These are phyloP conservation scores for Austrolebias charrua DNA, from an alignment of 2,797 vertebrate genomes.

Conservation along the genomic window DNA sequence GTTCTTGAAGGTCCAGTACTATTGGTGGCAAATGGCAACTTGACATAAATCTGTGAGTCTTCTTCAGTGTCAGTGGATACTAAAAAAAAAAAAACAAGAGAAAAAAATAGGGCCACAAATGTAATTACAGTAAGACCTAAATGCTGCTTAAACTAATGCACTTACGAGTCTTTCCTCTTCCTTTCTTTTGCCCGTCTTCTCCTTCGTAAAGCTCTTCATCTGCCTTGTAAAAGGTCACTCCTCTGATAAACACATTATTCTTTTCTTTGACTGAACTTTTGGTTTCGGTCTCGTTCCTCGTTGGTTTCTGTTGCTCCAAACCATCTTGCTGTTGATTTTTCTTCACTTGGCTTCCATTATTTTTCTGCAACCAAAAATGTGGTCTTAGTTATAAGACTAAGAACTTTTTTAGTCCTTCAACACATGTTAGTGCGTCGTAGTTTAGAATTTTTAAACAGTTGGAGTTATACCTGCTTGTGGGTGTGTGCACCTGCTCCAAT, in stretches of 20 bases:
- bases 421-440: no score
- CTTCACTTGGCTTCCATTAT: conserved; percentile 77
- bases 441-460: neutral
- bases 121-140: neutral
- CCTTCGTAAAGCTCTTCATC: conserved; percentile 74
- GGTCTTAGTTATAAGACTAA: neutral
- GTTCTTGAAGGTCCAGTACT: conserved; percentile 10
- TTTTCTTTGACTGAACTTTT: conserved; percentile 65
- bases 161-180: conserved; percentile 82
- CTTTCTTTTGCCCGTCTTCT: conserved; percentile 19
- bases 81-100: conserved; percentile 10
- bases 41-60: conserved; percentile 41
- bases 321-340: conserved; percentile 69
- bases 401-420: no score
- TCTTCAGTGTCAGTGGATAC: conserved; percentile 21
- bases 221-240: conserved; percentile 92
- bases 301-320: conserved; percentile 39
- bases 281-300: conserved; percentile 50
- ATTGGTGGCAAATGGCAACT: conserved; percentile 25
- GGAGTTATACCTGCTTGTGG: conserved; percentile 78
- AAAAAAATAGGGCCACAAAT: neutral
- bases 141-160: conserved; percentile 14
- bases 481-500: conserved; percentile 79
- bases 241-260: conserved; percentile 76
- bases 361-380: conserved; percentile 66